Base-by-base conservation (phyloP, 2,888 invertebrate species). In the Oxystoma pomonae region DNA sequence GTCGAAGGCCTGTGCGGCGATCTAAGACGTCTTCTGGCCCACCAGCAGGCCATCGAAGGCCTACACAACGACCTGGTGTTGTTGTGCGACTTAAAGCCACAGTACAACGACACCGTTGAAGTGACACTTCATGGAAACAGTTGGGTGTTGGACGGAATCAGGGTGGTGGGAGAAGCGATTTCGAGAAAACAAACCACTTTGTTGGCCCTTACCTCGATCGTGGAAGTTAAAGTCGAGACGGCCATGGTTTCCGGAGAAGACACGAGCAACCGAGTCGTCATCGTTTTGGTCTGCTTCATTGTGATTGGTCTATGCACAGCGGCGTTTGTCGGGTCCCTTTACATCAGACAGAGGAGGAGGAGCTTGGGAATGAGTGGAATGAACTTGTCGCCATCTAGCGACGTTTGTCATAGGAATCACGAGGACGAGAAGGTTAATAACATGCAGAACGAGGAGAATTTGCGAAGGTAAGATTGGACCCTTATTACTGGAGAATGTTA, bases 341-440 rank as follows among this genome's bases (percentile, higher is more conserved):
- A 86, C 69, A 80, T 86, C 77, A 83, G 85, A 51, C 85, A 86
- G 69, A 80, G 84, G 18, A 78, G 84, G 62, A 78, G 83, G 16
- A 80, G 82, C 63, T 75, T 83, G 65, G 83, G 82, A 35, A 77
- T 82, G 1, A 85, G 83, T 69, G 82, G 85, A 57, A 79, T 84
- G 62, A 83, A 80, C 76, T 79, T 81, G 73, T 85, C 83, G 55
- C 85, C 79, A 50, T 84, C 81, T 16, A 78, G 82, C 64, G 88
- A 85, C 75, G 85, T 82, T 64, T 86, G 86, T 78, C 87, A 85
- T 69, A 80, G 86, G 70, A 85, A 87, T 73, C 87, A 90, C 75
- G 91, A 92, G 75, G 92, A 93, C 75, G 93, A 94, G 75, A 94
- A 94, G 78, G 91, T 94, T 1, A 95, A 95, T 79, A 95, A 95